A percentile compares a stretch with the other conserved stretches of the same genome.
phyloP scores from a whole-genome alignment of 2,888 invertebrate genomes.

The Fabriciana adippe region DNA sequence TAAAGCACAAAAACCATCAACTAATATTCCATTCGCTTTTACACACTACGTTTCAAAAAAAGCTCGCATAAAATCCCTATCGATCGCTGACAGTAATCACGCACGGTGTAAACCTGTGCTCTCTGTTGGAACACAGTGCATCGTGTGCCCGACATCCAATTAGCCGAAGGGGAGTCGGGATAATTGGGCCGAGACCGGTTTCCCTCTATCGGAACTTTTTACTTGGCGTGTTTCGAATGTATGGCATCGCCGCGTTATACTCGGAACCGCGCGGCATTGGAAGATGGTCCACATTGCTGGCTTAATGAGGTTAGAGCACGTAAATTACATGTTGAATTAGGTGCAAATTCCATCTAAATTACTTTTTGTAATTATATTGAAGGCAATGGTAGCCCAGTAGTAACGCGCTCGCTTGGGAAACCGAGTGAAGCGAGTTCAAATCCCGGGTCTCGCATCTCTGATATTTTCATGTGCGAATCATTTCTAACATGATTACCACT shows the following conservation, averaged over 20 bases:
- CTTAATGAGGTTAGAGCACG: conserved; percentile 32
- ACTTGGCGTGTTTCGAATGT: conserved; percentile 41
- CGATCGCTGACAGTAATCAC: background rate
- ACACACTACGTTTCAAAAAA: too few relatives aligned
- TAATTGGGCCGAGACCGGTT: conserved; percentile 69
- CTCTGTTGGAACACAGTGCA: conserved; percentile 21
- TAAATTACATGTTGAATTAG: conserved; percentile 22
- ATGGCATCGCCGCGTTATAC: conserved; percentile 38
- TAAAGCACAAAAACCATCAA: too few relatives aligned
- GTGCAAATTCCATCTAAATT: background rate
- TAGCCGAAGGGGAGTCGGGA: conserved; percentile 53
- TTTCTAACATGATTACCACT: too few relatives aligned
- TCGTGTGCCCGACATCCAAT: conserved; percentile 50
- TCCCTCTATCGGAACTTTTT: conserved; percentile 43
- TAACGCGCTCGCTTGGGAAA: too few relatives aligned
- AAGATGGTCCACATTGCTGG: conserved; percentile 22
- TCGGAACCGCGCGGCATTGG: conserved; percentile 31
- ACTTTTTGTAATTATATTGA: background rate
- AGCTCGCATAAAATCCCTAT: background rate
- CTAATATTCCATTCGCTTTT: too few relatives aligned
- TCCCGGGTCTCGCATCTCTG: too few relatives aligned
- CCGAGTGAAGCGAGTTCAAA: too few relatives aligned
- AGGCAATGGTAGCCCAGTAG: too few relatives aligned
- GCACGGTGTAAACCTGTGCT: conserved; percentile 16
- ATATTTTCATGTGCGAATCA: too few relatives aligned